Base-by-base conservation (phyloP, 2,113 vertebrate species). In the Noturus placidus region DNA sequence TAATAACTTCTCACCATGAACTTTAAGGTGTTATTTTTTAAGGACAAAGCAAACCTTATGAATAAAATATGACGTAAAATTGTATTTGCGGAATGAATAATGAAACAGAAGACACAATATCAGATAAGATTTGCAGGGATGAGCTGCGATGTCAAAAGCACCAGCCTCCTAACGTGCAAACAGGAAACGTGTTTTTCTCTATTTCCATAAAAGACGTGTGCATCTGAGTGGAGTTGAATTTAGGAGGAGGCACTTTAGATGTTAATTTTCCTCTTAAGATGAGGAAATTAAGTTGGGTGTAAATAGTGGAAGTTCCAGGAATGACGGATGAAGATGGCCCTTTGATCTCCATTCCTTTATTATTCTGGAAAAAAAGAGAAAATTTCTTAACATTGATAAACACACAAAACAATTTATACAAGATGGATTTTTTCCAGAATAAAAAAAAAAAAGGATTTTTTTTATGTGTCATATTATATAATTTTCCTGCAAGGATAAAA, bases 1-100 rank as follows among this genome's bases (percentile, higher is more conserved):
- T 88, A 90, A 85, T 88, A 90, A 88, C 84, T 80, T 88, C 74
- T 65, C 50, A 35, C 33, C 87, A 88, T 87, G 88, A 90, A 84
- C 83, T 87, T 84, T 88, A 87, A 74, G 82, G 77, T 90, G 85
- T 69, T 72, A 59, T 91, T 84, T 87, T 85, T 90, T 84, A 90
- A 92, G 80, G 87, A 86, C 80, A 89, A 82, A 86, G 87, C 35
- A 89, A 82, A 85, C 27, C 74, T 86, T 59, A 84, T 90, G 88
- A 92, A 91, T 91, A 91, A 92, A 89, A 91, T 87, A 91, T 92
- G 65, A 69, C 59, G 87, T 87, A 84, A 91, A 89, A 90, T 91
- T 90, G 86, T 89, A 89, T 92, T 91, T 91, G 86, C 61, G 7
- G 87, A 85, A 89, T 91, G 85, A 91, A 91, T 91, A 91, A 91